Conservation (phyloP, 2,888 invertebrate genomes). For the Cephalotes varians region DNA sequence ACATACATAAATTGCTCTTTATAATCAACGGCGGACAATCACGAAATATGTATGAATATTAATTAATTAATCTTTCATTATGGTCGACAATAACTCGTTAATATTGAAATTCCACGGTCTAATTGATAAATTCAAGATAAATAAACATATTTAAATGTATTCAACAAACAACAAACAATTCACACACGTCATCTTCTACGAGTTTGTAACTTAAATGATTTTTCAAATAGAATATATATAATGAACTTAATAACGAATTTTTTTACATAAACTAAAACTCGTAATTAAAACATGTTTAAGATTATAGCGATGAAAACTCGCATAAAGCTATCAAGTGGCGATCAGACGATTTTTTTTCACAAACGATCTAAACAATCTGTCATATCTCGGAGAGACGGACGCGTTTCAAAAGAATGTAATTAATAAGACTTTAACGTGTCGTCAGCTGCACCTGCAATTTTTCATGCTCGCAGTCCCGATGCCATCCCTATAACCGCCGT, state of each 20-base stretch:
- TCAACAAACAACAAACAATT: constrained; percentile 8
- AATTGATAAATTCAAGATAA: constrained; percentile 44
- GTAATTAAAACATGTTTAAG: constrained; percentile 25
- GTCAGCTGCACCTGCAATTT: constrained; percentile 78
- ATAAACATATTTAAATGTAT: constrained; percentile 25
- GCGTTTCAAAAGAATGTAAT: constrained; percentile 69
- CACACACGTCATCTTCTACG: constrained; percentile 11
- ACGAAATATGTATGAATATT: constrained; percentile 28
- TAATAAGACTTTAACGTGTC: constrained; percentile 77
- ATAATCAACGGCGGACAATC: constrained; percentile 21
- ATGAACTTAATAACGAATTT: neutral
- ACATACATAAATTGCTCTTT: neutral
- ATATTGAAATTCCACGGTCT: constrained; percentile 43
- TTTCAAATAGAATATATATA: too few species aligned
- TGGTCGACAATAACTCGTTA: constrained; percentile 35
- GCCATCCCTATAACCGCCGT: constrained; percentile 58
- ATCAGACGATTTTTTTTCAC: neutral
- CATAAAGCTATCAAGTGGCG: neutral
- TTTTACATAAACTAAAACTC: neutral
- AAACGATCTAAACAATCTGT: constrained; percentile 24
- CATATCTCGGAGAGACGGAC: constrained; percentile 28
- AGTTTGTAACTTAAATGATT: constrained; percentile 22
- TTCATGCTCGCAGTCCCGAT: constrained; percentile 66
- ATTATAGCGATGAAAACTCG: neutral
- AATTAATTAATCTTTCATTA: constrained; percentile 46